Conservation (phyloP, 2,797 vertebrate species). For the Phylloscopus collybita region DNA sequence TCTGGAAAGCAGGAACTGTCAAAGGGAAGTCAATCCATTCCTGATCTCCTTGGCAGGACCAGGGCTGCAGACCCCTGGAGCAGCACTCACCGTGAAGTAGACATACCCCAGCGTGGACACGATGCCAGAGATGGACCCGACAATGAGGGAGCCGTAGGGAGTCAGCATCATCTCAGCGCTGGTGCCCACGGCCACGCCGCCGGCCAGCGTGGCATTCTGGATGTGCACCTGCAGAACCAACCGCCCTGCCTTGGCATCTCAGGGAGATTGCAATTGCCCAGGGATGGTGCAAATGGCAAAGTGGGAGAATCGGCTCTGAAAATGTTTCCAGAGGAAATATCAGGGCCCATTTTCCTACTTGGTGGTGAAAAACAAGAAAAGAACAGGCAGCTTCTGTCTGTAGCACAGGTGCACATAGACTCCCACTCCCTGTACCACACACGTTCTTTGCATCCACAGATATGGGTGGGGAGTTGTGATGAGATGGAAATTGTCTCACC, state of each 20-base stretch:
- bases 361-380: conserved; percentile 38
- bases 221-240: conserved; percentile 88
- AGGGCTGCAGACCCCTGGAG: not conserved
- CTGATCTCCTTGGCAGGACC: not conserved
- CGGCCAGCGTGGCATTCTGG: conserved; percentile 93
- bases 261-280: not conserved
- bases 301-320: not conserved
- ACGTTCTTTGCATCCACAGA: conserved; percentile 36
- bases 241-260: not conserved
- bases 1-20: not conserved
- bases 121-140: conserved; percentile 88
- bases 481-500: conserved; percentile 67
- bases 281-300: not conserved
- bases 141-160: conserved; percentile 90
- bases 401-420: conserved; percentile 41
- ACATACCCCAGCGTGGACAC: conserved; percentile 90
- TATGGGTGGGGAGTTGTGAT: conserved; percentile 44
- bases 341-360: conserved; percentile 17
- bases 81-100: conserved; percentile 85
- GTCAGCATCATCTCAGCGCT: conserved; percentile 92
- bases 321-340: conserved; percentile 9
- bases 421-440: conserved; percentile 60
- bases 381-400: conserved; percentile 56
- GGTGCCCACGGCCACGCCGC: conserved; percentile 93
- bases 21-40: not conserved